These are phyloP conservation scores for Calameuta pallipes DNA, from an alignment of 2,888 invertebrate genomes.

Conservation along the genomic window DNA sequence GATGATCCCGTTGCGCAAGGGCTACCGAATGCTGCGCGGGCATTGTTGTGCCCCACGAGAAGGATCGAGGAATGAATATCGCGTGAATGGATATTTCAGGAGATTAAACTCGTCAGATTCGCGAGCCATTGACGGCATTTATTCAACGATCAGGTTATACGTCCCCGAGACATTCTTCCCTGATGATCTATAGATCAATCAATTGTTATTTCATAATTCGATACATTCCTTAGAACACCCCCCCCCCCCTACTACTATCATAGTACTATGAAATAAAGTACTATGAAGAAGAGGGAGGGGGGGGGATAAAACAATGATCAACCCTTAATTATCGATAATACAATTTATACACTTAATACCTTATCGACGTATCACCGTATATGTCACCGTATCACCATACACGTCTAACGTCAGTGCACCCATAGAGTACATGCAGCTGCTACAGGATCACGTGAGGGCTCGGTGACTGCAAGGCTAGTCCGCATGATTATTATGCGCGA, in stretches of 20 bases:
- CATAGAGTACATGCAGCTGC: background rate
- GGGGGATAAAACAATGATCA: background rate
- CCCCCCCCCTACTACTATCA: no score
- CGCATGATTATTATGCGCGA: constrained; percentile 1
- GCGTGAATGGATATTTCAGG: background rate
- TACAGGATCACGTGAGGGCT: background rate
- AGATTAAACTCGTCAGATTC: background rate
- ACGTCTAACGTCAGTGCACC: background rate
- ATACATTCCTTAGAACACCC: background rate
- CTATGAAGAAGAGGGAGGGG: no score
- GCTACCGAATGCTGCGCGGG: background rate
- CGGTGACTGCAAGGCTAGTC: background rate
- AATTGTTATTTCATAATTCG: no score
- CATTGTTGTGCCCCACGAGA: background rate
- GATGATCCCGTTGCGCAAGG: background rate
- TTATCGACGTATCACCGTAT: background rate
- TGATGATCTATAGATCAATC: background rate
- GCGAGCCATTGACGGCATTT: background rate
- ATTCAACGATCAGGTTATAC: background rate
- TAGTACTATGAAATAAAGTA: no score
- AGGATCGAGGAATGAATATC: background rate
- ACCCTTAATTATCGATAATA: background rate
- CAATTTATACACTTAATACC: background rate
- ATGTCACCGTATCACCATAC: background rate
- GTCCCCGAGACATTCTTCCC: background rate